Base-by-base conservation (phyloP, 2,113 vertebrate genomes). In the Dascyllus trimaculatus region DNA sequence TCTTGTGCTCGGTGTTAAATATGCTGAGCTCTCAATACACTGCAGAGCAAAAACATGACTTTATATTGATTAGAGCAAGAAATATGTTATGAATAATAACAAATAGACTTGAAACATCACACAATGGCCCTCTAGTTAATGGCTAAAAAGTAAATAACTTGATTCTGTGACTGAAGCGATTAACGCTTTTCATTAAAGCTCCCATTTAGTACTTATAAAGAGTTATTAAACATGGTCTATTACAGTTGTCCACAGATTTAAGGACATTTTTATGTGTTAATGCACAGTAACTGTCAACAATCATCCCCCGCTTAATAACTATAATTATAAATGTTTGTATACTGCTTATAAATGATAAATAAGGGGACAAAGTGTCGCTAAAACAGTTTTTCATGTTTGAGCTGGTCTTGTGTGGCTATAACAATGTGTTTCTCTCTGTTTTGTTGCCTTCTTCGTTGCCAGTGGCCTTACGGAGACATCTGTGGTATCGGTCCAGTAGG, bases 381-480 rank as follows among this genome's bases (percentile, higher is more conserved):
- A 38, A 71, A 38, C 18, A 25, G 52, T 0, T 63, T 17, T 14
- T 26, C 0, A 21, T 79, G 21, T 46, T 45, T 49, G 11, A 52
- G 51, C 2, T 60, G 46, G 46, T 18, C 19, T 10, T 64, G 1
- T 80, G 26, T 52, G 6, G 48, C 1, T n/a, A 0, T 59, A n/a
- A 15, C 21, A 4, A 5, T 61, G 15, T 78, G 2, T 85, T 49
- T 57, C 11, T 78, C 11, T 73, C 19, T 71, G 11, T 69, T 2
- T 67, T 68, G 11, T 77, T 66, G 24, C 32, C 11, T 1, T 58
- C 21, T 77, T 0, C 64, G 1, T n/a, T 74, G 2, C 17, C 88
- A 99, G 98, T 99, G 98, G 98, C 96, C 97, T 95, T 99, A 99
- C 88, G 97, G 97, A 92, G 98, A 99, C 91, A 98, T 99, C 92